Percentiles rank a stretch among this genome's conserved stretches.
phyloP scores from a whole-genome alignment of 2,797 vertebrate genomes.

The Lagorchestes hirsutus region DNA sequence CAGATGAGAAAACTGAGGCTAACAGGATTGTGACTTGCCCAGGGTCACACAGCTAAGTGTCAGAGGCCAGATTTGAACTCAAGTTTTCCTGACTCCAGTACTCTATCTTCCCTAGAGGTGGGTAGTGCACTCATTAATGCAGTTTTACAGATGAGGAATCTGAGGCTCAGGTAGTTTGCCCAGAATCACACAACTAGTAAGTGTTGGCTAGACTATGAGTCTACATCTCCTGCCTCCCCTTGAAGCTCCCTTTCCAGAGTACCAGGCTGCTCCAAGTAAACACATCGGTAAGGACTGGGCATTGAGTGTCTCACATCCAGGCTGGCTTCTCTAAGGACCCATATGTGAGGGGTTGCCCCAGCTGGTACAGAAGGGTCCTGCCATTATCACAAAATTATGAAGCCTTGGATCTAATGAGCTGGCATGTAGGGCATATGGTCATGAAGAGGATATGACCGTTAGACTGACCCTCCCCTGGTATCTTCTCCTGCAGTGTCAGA shows the following conservation, averaged over 20 bases:
- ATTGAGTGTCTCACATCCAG: no score
- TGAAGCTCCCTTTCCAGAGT: not conserved
- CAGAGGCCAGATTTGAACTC: not conserved
- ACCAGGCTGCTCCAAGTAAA: not conserved
- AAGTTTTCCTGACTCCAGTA: not conserved
- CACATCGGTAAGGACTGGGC: no score
- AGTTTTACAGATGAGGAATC: not conserved
- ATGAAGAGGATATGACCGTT: not conserved
- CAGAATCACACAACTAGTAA: not conserved
- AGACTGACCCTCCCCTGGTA: not conserved
- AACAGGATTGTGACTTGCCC: no score
- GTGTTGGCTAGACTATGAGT: not conserved
- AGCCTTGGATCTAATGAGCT: not conserved
- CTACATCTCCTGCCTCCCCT: not conserved
- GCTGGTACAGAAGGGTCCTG: fast-evolving
- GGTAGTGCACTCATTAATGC: not conserved
- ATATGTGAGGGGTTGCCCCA: no score
- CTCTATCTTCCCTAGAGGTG: not conserved
- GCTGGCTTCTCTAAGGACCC: no score
- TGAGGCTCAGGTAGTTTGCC: not conserved
- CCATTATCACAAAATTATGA: not conserved
- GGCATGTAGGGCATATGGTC: not conserved
- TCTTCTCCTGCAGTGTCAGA: not conserved
- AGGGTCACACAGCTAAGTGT: not conserved
- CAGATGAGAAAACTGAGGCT: not conserved